These are phyloP conservation scores for Tinamus guttatus DNA, from an alignment of 2,113 vertebrate genomes.

Conservation along the genomic window DNA sequence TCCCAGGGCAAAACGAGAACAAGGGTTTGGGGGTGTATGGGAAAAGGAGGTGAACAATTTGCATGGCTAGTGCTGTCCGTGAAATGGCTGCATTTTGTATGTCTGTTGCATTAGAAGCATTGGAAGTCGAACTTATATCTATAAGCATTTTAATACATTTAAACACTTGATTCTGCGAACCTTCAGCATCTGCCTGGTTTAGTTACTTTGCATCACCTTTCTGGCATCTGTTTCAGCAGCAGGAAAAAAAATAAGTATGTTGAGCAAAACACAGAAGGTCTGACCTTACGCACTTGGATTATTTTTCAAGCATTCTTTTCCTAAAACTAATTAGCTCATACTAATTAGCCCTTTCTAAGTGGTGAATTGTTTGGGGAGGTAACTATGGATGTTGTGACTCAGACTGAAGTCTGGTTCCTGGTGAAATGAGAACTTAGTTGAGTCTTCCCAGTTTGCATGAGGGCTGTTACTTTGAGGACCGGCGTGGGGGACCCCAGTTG, in stretches of 20 bases:
- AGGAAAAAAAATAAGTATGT: not conserved
- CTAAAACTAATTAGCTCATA: slow-evolving; percentile 26
- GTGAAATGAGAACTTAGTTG: not conserved
- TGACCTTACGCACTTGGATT: not conserved
- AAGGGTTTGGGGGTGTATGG: not conserved
- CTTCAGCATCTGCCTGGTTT: not conserved
- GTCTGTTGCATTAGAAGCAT: not conserved
- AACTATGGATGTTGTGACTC: slow-evolving; percentile 35
- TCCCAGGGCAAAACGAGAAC: not conserved
- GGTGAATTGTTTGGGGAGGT: not conserved
- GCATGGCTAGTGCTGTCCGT: not conserved
- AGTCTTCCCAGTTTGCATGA: not conserved
- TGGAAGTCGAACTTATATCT: not conserved
- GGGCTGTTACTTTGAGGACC: not conserved
- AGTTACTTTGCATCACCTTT: not conserved
- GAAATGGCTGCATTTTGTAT: not conserved
- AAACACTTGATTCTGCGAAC: not conserved
- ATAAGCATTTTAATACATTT: not conserved
- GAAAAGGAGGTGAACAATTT: not conserved
- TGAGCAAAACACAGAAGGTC: not conserved
- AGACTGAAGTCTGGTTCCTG: not conserved
- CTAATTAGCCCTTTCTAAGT: slow-evolving; percentile 15
- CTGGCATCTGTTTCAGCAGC: not conserved
- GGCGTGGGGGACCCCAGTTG: not conserved
- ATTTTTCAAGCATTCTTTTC: slow-evolving; percentile 34